These are phyloP conservation scores for Rhingia campestris DNA, from an alignment of 2,888 invertebrate species.

Conservation along the genomic window DNA sequence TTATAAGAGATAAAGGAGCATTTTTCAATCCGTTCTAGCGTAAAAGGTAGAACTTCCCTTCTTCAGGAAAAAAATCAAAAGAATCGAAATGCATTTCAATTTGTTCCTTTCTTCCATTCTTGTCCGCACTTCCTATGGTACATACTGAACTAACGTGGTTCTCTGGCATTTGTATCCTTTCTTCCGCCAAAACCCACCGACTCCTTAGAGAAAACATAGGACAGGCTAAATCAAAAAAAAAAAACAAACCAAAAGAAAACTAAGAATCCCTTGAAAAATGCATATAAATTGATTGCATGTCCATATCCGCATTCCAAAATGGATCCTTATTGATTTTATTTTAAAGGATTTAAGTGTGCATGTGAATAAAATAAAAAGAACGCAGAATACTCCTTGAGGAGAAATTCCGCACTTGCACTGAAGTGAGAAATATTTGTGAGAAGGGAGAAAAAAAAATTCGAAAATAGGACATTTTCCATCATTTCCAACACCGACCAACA, in stretches of 20 bases:
- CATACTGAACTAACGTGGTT: constrained; percentile 34
- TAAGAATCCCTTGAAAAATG: constrained; percentile 58
- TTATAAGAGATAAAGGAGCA: constrained; percentile 68
- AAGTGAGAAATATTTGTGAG: constrained; percentile 57
- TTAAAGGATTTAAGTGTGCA: constrained; percentile 63
- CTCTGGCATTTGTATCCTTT: constrained; percentile 66
- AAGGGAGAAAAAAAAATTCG: constrained; percentile 11
- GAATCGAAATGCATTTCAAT: constrained; percentile 63
- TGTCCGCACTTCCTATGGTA: constrained; percentile 23
- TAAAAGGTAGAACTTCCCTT: constrained; percentile 47
- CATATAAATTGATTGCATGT: constrained; percentile 73
- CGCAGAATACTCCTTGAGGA: constrained; percentile 42
- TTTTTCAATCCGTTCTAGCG: constrained; percentile 64
- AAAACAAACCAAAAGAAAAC: not conserved
- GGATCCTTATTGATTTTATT: constrained; percentile 73
- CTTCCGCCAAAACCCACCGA: constrained; percentile 6
- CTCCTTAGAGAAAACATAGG: constrained; percentile 16
- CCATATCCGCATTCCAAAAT: constrained; percentile 73
- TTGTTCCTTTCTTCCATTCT: constrained; percentile 45
- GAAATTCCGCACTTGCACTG: constrained; percentile 55
- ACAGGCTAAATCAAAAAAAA: not conserved
- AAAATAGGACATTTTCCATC: constrained; percentile 67
- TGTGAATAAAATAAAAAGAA: not conserved
- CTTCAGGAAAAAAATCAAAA: not conserved
- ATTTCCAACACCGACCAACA: constrained; percentile 40